These are phyloP conservation scores for honey bee (Apis mellifera) DNA, from an alignment of 1,140 invertebrate species.

Conservation along the genomic window DNA sequence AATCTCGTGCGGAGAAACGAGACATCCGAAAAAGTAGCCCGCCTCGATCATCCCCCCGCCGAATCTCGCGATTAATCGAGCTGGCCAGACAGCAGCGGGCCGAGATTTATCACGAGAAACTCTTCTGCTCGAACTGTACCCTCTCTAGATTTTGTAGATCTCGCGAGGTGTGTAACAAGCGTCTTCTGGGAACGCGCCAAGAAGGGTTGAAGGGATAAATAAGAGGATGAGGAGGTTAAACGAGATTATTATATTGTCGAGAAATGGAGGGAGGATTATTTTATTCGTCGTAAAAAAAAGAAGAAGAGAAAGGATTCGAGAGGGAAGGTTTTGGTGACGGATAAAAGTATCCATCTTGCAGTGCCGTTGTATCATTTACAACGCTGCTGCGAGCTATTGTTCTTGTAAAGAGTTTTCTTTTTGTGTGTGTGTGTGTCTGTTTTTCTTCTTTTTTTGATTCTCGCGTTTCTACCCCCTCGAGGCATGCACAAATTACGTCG, in stretches of 20 bases:
- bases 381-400: constrained; percentile 18
- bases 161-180: background rate
- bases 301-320: background rate
- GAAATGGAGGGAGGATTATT: background rate
- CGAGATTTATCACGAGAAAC: constrained; percentile 47
- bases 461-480: background rate
- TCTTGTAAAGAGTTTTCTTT: constrained; percentile 1
- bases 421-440: background rate
- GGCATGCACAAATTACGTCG: background rate
- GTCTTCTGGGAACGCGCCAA: background rate
- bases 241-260: constrained; percentile 1
- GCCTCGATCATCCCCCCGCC: constrained; percentile 40
- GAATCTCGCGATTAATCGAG: constrained; percentile 46
- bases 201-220: constrained; percentile 1
- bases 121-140: background rate
- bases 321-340: constrained; percentile 5
- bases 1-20: constrained; percentile 43
- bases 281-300: constrained; percentile 1
- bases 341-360: constrained; percentile 32
- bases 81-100: constrained; percentile 6
- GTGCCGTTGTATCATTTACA: background rate
- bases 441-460: background rate
- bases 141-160: background rate
- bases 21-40: constrained; percentile 57
- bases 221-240: background rate